Evolutionary conservation across 2,797 vertebrate species (phyloP).

Genomic region (Naso thynnoides): DNA sequence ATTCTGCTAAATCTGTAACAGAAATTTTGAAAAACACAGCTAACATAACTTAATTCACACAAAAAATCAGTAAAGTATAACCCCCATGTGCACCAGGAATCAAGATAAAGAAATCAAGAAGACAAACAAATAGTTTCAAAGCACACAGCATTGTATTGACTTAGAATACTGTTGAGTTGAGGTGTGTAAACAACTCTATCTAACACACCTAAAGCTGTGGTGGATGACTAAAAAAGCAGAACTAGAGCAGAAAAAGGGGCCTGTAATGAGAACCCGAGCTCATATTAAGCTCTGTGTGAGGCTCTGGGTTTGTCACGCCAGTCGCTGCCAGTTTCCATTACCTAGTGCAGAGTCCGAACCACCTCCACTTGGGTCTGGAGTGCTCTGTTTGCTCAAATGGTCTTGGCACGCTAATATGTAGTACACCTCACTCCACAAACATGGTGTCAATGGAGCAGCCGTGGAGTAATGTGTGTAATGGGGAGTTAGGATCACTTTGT

Average conservation of each 20-base stretch:
- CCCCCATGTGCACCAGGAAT: background rate
- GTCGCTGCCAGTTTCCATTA: slow-evolving; percentile 78
- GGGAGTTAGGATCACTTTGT: slow-evolving; percentile 47
- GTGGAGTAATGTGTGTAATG: slow-evolving; percentile 51
- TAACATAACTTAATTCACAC: background rate
- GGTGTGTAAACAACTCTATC: slow-evolving; percentile 19
- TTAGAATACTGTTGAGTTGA: slow-evolving; percentile 4
- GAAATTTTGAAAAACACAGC: background rate
- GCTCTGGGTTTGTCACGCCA: slow-evolving; percentile 53
- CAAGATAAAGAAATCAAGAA: background rate
- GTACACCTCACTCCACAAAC: slow-evolving; percentile 62
- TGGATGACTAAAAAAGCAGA: slow-evolving; percentile 17
- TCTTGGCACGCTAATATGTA: slow-evolving; percentile 59
- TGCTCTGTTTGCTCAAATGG: slow-evolving; percentile 60
- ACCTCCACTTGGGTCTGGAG: slow-evolving; percentile 52
- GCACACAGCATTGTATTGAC: background rate
- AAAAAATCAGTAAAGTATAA: background rate
- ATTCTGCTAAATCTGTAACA: background rate
- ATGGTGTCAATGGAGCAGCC: slow-evolving; percentile 50
- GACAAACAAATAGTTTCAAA: slow-evolving; percentile 2
- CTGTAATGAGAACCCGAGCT: slow-evolving; percentile 59
- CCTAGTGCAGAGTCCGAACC: slow-evolving; percentile 56
- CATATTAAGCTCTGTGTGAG: slow-evolving; percentile 60
- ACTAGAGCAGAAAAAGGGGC: slow-evolving; percentile 41
- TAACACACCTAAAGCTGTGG: slow-evolving; percentile 23